Evolutionary conservation across 2,113 vertebrate species (phyloP), one percentile per base, ranked within the genome.

Genomic region (Peromyscus maniculatus): DNA sequence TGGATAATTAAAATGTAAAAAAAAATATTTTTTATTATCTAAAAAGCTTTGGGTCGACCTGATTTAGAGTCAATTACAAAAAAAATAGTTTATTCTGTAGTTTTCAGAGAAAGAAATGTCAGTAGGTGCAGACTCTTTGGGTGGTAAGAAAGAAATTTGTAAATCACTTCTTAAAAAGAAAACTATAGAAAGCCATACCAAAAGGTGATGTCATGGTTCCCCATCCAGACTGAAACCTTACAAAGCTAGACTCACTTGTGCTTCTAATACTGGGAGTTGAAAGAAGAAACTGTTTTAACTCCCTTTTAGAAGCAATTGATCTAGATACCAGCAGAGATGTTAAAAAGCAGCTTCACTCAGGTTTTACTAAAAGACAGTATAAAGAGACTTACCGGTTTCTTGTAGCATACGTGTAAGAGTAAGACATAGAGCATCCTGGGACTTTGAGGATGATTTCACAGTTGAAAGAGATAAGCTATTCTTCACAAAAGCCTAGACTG

Each of bases 241-340:
- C 28, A 91, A 79, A 59, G 55, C 2, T n/a, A 88, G 43, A 87
- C 62, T 87, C 64, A 43, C 1, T 2, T 93, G 12, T 95, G 36
- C 17, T 95, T 84, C 75, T 96, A 86, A 82, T 15, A 49, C 55
- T 39, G 39, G 59, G 5, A 89, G 24, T 89, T 97, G 16, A n/a
- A 97, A 72, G 80, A 97, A 95, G 31, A 89, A 97, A 95, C 26
- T 43, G 43, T 87, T 96, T 93, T 72, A 96, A 87, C 72, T 92
- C 22, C 49, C 28, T 89, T 93, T 97, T 87, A 96, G 49, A 96
- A 96, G 17, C 64, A 95, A 96, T 69, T 96, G 66, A 96, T 91
- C 39, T 49, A 88, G 55, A 94, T 75, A 93, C 46, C 71, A 96
- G 24, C 62, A 95, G 26, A 79, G 87, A 92, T 79, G 16, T 72